Conservation (phyloP, 1,140 invertebrate species). For the Cydia splendana region DNA sequence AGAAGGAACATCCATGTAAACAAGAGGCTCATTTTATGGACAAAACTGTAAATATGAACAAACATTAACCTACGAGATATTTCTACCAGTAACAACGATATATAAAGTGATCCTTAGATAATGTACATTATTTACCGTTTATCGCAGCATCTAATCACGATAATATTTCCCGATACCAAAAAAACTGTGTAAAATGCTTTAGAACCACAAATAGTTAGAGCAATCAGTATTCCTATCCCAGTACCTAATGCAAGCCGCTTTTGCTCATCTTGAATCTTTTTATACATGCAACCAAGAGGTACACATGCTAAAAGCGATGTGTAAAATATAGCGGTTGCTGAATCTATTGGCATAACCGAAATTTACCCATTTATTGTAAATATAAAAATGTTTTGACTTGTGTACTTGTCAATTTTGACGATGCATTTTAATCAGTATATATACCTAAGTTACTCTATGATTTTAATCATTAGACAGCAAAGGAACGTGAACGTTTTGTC, state of each 20-base stretch:
- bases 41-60: conserved; percentile 50
- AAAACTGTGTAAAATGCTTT: conserved; percentile 54
- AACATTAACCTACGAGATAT: background rate
- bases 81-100: too few relatives aligned
- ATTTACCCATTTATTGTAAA: conserved; percentile 1
- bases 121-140: conserved; percentile 50
- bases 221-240: conserved; percentile 59
- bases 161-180: conserved; percentile 64
- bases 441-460: too few relatives aligned
- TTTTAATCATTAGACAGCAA: background rate
- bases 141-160: conserved; percentile 68
- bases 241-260: conserved; percentile 62
- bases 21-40: conserved; percentile 62
- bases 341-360: background rate
- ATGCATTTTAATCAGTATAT: background rate
- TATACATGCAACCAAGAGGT: conserved; percentile 58
- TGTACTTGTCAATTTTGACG: conserved; percentile 19
- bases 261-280: conserved; percentile 52
- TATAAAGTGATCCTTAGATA: too few relatives aligned
- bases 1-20: conserved; percentile 65
- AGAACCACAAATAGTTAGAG: conserved; percentile 57
- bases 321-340: conserved; percentile 47
- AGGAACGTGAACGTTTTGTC: background rate
- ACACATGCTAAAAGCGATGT: conserved; percentile 56
- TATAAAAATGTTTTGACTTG: conserved; percentile 10